phyloP scores from a whole-genome alignment of 2,888 invertebrate genomes.

The Melanotus villosus region DNA sequence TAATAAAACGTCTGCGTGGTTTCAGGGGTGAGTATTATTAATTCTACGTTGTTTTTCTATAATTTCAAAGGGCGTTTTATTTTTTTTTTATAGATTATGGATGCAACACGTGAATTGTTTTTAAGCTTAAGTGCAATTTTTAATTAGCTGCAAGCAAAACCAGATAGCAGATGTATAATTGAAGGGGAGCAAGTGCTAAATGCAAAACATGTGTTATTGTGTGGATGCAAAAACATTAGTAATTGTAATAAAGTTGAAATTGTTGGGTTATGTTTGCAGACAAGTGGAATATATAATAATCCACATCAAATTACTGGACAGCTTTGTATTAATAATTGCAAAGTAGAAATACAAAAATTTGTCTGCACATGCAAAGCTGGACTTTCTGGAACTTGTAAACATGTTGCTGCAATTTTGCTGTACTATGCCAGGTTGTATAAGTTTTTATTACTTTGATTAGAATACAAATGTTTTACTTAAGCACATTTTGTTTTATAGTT shows the following conservation, averaged over 20 bases:
- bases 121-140: no score
- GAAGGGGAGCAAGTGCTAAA: neutral
- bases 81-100: no score
- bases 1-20: no score
- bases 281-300: neutral
- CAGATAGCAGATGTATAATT: neutral
- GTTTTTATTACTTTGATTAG: no score
- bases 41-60: no score
- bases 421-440: neutral
- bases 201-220: neutral
- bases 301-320: neutral
- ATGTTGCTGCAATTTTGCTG: neutral
- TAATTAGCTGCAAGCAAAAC: no score
- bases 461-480: no score
- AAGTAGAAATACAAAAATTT: neutral
- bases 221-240: no score
- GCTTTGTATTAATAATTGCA: neutral
- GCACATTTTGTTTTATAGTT: no score
- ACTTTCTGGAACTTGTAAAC: neutral
- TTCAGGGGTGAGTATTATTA: no score
- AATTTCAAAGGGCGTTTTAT: no score
- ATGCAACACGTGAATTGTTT: no score
- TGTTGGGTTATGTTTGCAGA: neutral
- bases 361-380: neutral
- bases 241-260: neutral